Evolutionary conservation across 2,113 vertebrate species (phyloP), one percentile per base, ranked within the genome.

Genomic region (Parus major): DNA sequence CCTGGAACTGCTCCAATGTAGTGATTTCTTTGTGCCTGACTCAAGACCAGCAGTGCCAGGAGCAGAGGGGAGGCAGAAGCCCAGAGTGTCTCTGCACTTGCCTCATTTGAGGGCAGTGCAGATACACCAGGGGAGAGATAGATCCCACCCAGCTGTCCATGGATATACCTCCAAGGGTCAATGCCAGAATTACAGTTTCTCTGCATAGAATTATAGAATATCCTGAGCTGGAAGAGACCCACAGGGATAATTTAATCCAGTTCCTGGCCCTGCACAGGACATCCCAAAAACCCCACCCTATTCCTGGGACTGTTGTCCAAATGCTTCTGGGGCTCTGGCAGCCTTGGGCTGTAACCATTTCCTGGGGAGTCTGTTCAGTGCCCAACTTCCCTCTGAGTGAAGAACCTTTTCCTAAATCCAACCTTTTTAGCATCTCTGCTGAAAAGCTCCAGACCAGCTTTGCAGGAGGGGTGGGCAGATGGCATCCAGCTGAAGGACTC

Each of bases 401-500:
- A 33, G 36, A 70, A 56, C 5, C 10, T 70, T 49, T 70, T 33
- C 64, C 49, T 28, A 55, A 56, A 70, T 33, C 15, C 56, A 90
- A 33, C 25, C 35, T 83, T 86, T 75, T 35, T 28, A 75, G 27
- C 31, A 46, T 25, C 57, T 90, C 60, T 70, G 64, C 63, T 94
- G 82, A 90, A 93, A 70, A 94, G 8, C 64, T 86, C 64, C 69
- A 73, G 86, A 83, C 3, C 42, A 63, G 68, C 63, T 88, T 80
- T 44, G 18, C 76, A 81, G 78, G 47, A 1, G 0, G 46, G n/a
- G 5, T 16, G 64, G 59, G 82, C 88, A 88, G 88, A 90, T 63
- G 70, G 75, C 63, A 92, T 57, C 71, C 79, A 88, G 66, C 46
- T 90, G 92, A 94, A 93, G 76, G 82, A 90, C 66, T 85, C 63